A percentile compares a stretch with the other conserved stretches of the same genome.
These are phyloP conservation scores for Anas platyrhynchos DNA, from an alignment of 2,113 vertebrate genomes.

Conservation along the genomic window DNA sequence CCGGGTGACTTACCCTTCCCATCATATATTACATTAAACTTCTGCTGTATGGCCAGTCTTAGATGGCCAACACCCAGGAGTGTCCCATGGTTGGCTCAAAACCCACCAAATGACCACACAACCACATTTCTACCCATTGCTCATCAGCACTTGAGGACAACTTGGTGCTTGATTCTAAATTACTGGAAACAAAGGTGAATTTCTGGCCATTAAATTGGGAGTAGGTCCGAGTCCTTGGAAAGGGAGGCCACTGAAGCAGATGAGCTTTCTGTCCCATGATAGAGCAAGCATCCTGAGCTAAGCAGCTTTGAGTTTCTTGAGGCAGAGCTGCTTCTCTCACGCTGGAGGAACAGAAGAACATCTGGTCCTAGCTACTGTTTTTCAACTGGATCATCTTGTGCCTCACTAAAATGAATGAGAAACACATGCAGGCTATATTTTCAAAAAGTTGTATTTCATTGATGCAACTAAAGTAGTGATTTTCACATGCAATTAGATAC, in stretches of 20 bases:
- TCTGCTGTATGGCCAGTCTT: not conserved
- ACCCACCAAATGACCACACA: not conserved
- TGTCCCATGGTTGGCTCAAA: not conserved
- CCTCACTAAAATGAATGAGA: constrained; percentile 71
- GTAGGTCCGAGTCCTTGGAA: not conserved
- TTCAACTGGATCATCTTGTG: constrained; percentile 72
- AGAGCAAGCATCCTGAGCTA: not conserved
- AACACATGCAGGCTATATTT: constrained; percentile 66
- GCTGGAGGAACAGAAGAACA: constrained; percentile 64
- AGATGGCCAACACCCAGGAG: not conserved
- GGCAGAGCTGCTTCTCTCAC: constrained; percentile 58
- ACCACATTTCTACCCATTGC: not conserved
- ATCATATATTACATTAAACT: not conserved
- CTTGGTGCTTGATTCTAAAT: not conserved
- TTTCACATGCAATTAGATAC: constrained; percentile 74
- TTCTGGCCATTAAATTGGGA: not conserved
- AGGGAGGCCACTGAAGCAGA: not conserved
- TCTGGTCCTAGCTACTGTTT: constrained; percentile 77
- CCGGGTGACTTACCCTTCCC: not conserved
- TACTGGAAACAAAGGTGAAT: not conserved
- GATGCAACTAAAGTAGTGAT: constrained; percentile 65
- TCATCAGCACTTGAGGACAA: not conserved
- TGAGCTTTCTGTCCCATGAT: constrained; percentile 18
- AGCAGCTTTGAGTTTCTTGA: constrained; percentile 22
- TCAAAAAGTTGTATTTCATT: constrained; percentile 64